Evolutionary conservation across 2,888 invertebrate species (phyloP).

Genomic region (Drosophila conformis): DNA sequence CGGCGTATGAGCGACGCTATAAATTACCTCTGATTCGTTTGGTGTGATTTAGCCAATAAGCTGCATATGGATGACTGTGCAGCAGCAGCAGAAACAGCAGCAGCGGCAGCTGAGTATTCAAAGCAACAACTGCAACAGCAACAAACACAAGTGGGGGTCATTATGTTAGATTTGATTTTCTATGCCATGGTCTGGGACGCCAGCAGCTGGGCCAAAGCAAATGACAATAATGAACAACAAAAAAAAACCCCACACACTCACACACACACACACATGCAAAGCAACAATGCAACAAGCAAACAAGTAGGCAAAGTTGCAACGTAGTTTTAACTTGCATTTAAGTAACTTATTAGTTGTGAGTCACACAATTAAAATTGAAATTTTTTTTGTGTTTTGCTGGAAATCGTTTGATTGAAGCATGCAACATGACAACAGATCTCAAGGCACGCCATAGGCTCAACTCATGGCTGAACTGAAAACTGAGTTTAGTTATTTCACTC

Average conservation of each 20-base stretch:
- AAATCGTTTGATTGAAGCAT: conserved; percentile 44
- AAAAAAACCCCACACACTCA: neutral
- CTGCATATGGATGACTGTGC: conserved; percentile 40
- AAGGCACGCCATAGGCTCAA: neutral
- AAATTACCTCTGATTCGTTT: conserved; percentile 53
- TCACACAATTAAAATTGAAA: conserved; percentile 69
- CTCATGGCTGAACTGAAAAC: neutral
- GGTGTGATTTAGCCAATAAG: conserved; percentile 38
- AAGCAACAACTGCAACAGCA: conserved; percentile 5
- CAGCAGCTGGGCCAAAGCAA: conserved; percentile 36
- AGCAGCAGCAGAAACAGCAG: conserved; percentile 4
- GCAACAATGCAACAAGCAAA: conserved; percentile 16
- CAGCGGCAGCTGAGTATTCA: neutral
- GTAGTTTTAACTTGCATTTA: neutral
- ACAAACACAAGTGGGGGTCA: conserved; percentile 31
- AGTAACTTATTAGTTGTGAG: conserved; percentile 1
- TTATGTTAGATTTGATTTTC: conserved; percentile 73
- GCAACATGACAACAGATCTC: conserved; percentile 29
- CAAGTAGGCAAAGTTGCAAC: conserved; percentile 18
- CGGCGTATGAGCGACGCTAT: conserved; percentile 65
- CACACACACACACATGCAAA: neutral
- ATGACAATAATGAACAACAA: conserved; percentile 40
- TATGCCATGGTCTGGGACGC: conserved; percentile 83
- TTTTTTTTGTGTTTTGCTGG: conserved; percentile 40
- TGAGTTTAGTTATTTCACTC: conserved; percentile 16